A percentile compares a stretch with the other conserved stretches of the same genome.
Conservation (phyloP, 2,797 vertebrate genomes). For the Esox lucius region DNA sequence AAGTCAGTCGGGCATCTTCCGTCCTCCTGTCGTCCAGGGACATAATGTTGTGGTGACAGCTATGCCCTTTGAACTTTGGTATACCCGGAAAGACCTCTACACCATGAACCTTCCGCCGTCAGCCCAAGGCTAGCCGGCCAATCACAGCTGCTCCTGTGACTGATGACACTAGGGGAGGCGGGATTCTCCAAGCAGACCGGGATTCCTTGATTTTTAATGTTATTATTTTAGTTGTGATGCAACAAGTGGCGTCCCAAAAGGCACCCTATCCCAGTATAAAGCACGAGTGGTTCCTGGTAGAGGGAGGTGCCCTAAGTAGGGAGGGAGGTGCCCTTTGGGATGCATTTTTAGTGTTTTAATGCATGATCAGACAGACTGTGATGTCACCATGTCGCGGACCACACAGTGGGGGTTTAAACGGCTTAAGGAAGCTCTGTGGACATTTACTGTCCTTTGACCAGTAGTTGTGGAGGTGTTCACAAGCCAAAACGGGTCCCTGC, state of each 20-base stretch:
- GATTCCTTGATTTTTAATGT: neutral
- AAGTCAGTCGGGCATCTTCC: slow-evolving; percentile 20
- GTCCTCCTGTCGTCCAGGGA: neutral
- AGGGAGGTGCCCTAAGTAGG: neutral
- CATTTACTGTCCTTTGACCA: too few species aligned
- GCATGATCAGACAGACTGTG: neutral
- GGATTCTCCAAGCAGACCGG: neutral
- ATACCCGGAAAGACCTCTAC: neutral
- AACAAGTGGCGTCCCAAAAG: neutral
- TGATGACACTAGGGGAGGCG: neutral
- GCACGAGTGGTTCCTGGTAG: neutral
- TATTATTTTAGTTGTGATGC: neutral
- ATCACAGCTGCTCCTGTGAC: neutral
- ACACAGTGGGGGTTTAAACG: neutral
- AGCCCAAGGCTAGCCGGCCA: neutral
- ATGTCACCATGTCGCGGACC: neutral
- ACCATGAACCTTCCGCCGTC: neutral
- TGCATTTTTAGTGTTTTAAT: neutral
- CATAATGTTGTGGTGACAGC: neutral
- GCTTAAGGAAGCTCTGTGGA: too few species aligned
- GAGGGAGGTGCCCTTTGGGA: neutral
- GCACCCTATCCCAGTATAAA: neutral
- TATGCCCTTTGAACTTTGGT: neutral
- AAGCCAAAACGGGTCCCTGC: too few species aligned
- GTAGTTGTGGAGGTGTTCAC: too few species aligned